phyloP scores from a whole-genome alignment of 2,888 invertebrate genomes.

The Lasioglossum calceatum region DNA sequence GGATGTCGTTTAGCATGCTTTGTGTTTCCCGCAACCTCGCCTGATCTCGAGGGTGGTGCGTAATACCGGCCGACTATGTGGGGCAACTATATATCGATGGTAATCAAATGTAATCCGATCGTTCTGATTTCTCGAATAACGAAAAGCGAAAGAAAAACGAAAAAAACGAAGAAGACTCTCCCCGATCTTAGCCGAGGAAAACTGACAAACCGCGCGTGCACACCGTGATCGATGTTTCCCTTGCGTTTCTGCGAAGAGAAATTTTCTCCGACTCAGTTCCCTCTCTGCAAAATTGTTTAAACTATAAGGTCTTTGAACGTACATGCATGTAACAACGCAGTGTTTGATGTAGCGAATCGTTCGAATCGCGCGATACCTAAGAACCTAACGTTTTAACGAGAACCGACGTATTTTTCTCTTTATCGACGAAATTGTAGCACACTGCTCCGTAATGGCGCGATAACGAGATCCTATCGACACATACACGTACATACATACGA shows the following conservation, averaged over 20 bases:
- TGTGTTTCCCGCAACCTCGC: slow-evolving; percentile 60
- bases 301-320: slow-evolving; percentile 31
- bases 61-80: slow-evolving; percentile 45
- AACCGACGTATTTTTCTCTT: slow-evolving; percentile 34
- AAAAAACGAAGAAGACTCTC: slow-evolving; percentile 5
- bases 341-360: slow-evolving; percentile 34
- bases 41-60: slow-evolving; percentile 48
- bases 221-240: neutral
- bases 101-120: slow-evolving; percentile 44
- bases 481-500: neutral
- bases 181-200: neutral
- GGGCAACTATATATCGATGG: slow-evolving; percentile 52
- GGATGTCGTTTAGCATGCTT: slow-evolving; percentile 64
- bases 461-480: slow-evolving; percentile 37
- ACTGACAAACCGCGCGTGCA: neutral
- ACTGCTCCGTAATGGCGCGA: slow-evolving; percentile 50
- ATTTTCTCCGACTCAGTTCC: neutral
- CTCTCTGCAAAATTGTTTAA: neutral
- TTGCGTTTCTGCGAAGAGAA: neutral
- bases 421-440: slow-evolving; percentile 44
- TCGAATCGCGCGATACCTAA: slow-evolving; percentile 30
- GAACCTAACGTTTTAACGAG: slow-evolving; percentile 24
- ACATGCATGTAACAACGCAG: slow-evolving; percentile 28
- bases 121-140: slow-evolving; percentile 48
- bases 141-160: neutral